phyloP scores from a whole-genome alignment of 2,113 vertebrate genomes.

The Hippocampus abdominalis region DNA sequence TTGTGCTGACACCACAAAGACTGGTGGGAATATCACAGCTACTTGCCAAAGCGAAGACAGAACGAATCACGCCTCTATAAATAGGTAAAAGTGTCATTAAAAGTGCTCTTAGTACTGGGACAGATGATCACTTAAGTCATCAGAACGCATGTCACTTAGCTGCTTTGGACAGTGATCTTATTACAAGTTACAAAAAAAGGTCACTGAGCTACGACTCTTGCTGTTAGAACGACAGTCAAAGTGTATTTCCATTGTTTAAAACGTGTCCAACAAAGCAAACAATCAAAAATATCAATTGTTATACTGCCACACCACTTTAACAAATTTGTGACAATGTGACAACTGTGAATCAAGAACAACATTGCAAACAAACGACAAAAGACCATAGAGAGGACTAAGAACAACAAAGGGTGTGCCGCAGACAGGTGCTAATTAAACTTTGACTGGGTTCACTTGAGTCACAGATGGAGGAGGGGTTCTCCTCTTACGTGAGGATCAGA shows the following conservation, averaged over 20 bases:
- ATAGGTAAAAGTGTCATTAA: conserved; percentile 32
- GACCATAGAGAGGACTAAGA: conserved; percentile 21
- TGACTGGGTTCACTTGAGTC: conserved; percentile 42
- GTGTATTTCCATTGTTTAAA: background rate
- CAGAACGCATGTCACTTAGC: conserved; percentile 27
- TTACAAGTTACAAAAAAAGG: conserved; percentile 28
- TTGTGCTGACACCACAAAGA: conserved; percentile 27
- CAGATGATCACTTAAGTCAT: conserved; percentile 37
- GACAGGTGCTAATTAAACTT: conserved; percentile 62
- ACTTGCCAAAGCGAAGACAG: conserved; percentile 11
- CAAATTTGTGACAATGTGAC: conserved; percentile 18
- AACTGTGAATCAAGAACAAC: conserved; percentile 30
- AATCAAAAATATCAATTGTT: background rate
- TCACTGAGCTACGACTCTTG: background rate
- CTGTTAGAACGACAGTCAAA: background rate
- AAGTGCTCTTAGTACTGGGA: conserved; percentile 24
- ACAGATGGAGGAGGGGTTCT: conserved; percentile 37
- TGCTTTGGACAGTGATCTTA: conserved; percentile 44
- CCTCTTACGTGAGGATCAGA: conserved; percentile 46
- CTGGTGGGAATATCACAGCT: conserved; percentile 5
- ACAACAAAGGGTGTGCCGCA: conserved; percentile 44
- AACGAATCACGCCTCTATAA: conserved; percentile 3
- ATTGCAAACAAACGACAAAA: conserved; percentile 30
- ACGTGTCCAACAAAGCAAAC: background rate
- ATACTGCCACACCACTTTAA: conserved; percentile 7